These are phyloP conservation scores for Octodon degus DNA, from an alignment of 2,113 vertebrate species.

Conservation along the genomic window DNA sequence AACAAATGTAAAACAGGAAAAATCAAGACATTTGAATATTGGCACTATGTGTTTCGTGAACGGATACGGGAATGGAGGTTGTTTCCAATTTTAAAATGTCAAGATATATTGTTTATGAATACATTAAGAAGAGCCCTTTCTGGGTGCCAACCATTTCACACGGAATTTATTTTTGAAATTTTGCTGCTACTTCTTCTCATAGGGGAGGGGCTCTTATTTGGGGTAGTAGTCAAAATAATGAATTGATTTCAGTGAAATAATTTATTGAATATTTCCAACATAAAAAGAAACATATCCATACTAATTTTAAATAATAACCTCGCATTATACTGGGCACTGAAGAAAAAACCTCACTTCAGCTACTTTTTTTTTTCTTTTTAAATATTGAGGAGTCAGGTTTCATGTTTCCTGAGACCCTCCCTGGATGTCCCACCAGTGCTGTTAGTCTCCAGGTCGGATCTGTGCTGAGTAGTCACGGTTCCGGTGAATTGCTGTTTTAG, in stretches of 20 bases:
- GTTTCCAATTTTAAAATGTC: slow-evolving; percentile 68
- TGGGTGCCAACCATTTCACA: background rate
- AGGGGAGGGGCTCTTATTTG: slow-evolving; percentile 18
- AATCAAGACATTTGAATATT: background rate
- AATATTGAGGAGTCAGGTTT: background rate
- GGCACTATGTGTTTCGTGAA: slow-evolving; percentile 12
- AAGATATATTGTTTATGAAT: slow-evolving; percentile 63
- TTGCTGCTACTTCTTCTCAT: background rate
- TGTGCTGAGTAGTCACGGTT: background rate
- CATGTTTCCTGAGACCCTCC: background rate
- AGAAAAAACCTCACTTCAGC: background rate
- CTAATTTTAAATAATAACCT: slow-evolving; percentile 28
- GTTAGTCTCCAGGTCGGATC: background rate
- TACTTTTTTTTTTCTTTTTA: background rate
- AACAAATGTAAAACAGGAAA: background rate
- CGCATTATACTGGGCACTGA: background rate
- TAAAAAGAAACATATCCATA: background rate
- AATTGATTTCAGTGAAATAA: slow-evolving; percentile 18
- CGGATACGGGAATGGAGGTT: slow-evolving; percentile 17
- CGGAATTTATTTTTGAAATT: slow-evolving; percentile 46
- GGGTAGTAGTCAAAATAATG: background rate
- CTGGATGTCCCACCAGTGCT: background rate
- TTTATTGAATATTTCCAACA: slow-evolving; percentile 4
- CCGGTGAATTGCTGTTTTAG: background rate
- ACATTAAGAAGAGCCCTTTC: slow-evolving; percentile 50